A percentile compares a stretch with the other conserved stretches of the same genome.
phyloP scores from a whole-genome alignment of 2,888 invertebrate genomes.

The Platynereis dumerilii region DNA sequence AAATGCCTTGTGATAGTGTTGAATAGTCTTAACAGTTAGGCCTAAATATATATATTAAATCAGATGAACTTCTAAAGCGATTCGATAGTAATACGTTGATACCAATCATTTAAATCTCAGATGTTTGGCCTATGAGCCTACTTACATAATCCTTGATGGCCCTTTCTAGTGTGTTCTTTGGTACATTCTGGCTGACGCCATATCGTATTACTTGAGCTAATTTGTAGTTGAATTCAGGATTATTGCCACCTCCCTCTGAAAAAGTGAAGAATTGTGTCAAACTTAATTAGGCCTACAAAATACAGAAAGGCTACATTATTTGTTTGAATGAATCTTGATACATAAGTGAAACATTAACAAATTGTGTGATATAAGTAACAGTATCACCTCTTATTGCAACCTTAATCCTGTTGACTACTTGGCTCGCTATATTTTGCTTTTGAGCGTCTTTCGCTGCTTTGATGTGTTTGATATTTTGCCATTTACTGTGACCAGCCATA shows the following conservation, averaged over 20 bases:
- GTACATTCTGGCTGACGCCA: not conserved
- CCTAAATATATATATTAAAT: too few species aligned
- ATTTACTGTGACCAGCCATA: conserved; percentile 22
- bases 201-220: not conserved
- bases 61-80: too few species aligned
- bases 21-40: too few species aligned
- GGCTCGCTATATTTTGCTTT: conserved; percentile 64
- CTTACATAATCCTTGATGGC: conserved; percentile 1
- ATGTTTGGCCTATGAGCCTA: too few species aligned
- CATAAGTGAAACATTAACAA: not conserved
- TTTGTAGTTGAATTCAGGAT: not conserved
- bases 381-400: conserved; percentile 71
- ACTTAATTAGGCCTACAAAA: not conserved
- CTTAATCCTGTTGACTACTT: conserved; percentile 68
- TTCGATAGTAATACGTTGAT: too few species aligned
- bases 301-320: not conserved
- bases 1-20: too few species aligned
- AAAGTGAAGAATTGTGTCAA: not conserved
- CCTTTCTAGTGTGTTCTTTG: not conserved
- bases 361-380: not conserved
- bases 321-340: too few species aligned
- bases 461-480: conserved; percentile 63
- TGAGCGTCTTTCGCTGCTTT: conserved; percentile 74
- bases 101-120: too few species aligned
- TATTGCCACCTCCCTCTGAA: not conserved